These are phyloP conservation scores for Sphaerophoria rueppellii DNA, from an alignment of 2,888 invertebrate genomes.

Conservation along the genomic window DNA sequence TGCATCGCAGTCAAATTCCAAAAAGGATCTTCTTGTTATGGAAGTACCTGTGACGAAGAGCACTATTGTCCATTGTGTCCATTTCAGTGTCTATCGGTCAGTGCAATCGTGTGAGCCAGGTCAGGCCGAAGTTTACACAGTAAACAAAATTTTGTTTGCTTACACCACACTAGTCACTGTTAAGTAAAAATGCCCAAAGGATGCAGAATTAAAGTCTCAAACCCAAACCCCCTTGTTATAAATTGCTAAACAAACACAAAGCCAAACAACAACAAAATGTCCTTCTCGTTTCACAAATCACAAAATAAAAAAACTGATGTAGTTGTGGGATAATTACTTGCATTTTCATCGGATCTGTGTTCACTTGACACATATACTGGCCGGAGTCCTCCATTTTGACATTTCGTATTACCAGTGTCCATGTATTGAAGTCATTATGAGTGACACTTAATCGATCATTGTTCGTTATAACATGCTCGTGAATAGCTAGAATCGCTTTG, in stretches of 20 bases:
- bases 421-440: slow-evolving; percentile 96
- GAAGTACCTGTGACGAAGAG: slow-evolving; percentile 12
- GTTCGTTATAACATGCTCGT: slow-evolving; percentile 96
- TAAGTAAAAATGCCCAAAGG: slow-evolving; percentile 27
- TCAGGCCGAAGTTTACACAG: slow-evolving; percentile 49
- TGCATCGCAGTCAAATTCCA: neutral
- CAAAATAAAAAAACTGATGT: slow-evolving; percentile 4
- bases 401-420: slow-evolving; percentile 94
- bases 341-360: slow-evolving; percentile 97
- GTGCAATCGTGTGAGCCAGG: slow-evolving; percentile 40
- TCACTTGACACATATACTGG: slow-evolving; percentile 97
- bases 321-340: slow-evolving; percentile 85
- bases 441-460: slow-evolving; percentile 94
- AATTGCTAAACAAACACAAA: slow-evolving; percentile 51
- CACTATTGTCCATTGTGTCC: slow-evolving; percentile 47
- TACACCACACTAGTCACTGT: neutral
- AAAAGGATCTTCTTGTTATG: slow-evolving; percentile 8
- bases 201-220: neutral
- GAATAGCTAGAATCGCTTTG: slow-evolving; percentile 95
- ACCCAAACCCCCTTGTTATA: slow-evolving; percentile 8
- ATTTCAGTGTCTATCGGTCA: slow-evolving; percentile 35
- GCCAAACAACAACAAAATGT: neutral
- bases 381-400: slow-evolving; percentile 94
- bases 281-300: neutral
- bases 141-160: slow-evolving; percentile 34